These are phyloP conservation scores for Lepidurus packardi DNA, from an alignment of 1,140 invertebrate species.

Conservation along the genomic window DNA sequence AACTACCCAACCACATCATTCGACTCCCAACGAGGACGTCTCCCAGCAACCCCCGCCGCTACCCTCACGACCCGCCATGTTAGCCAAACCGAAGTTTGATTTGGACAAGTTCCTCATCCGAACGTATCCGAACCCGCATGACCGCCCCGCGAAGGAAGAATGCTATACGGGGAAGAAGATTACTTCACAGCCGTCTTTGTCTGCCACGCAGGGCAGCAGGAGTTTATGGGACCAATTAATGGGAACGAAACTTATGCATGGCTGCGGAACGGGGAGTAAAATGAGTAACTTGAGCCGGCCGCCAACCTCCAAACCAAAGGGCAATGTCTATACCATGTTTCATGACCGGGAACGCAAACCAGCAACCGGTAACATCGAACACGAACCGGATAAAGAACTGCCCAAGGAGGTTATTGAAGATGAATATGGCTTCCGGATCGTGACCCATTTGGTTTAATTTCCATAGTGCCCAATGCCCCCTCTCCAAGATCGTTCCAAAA, in stretches of 20 bases:
- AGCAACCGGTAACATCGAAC: background rate
- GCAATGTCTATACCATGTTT: background rate
- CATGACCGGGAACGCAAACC: background rate
- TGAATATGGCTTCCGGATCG: conserved; percentile 31
- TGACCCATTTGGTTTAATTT: conserved; percentile 26
- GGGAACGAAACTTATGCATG: background rate
- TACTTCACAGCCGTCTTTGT: background rate
- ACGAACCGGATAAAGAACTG: conserved; percentile 8
- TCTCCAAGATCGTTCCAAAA: background rate
- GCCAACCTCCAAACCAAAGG: background rate
- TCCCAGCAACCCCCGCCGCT: conserved; percentile 24
- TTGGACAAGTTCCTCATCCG: conserved; percentile 15
- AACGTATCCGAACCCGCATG: conserved; percentile 5
- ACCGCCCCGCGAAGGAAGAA: conserved; percentile 6
- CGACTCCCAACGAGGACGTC: conserved; percentile 16
- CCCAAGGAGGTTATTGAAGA: conserved; percentile 24
- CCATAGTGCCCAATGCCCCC: background rate
- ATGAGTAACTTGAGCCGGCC: background rate
- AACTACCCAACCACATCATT: conserved; percentile 27
- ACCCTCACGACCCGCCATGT: conserved; percentile 14
- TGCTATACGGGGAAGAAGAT: conserved; percentile 8
- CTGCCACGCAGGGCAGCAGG: background rate
- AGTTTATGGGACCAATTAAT: background rate
- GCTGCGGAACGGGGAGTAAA: conserved; percentile 17
- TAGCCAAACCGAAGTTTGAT: conserved; percentile 23